phyloP scores from a whole-genome alignment of 1,140 invertebrate species.

The Zaprionus lachaisei region DNA sequence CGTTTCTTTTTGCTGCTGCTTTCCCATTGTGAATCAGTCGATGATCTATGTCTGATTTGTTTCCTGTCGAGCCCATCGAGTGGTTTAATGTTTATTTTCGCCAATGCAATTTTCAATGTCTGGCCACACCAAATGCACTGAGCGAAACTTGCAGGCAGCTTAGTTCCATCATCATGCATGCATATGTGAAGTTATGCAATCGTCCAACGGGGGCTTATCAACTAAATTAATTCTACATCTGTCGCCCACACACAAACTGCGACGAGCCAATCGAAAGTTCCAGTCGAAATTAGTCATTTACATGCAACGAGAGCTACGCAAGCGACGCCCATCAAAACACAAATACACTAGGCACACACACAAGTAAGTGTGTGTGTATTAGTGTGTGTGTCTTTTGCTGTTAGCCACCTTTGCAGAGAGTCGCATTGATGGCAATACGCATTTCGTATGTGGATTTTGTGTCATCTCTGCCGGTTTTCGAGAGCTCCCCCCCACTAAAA shows the following conservation, averaged over 20 bases:
- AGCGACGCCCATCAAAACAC: conserved; percentile 50
- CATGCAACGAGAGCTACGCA: conserved; percentile 65
- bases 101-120: conserved; percentile 60
- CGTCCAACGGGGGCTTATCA: conserved; percentile 65
- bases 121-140: conserved; percentile 41
- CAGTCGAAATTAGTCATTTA: conserved; percentile 78
- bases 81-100: conserved; percentile 51
- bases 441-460: conserved; percentile 59
- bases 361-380: not conserved
- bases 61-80: conserved; percentile 82
- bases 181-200: conserved; percentile 59
- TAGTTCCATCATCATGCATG: not conserved
- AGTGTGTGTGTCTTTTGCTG: not conserved
- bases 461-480: conserved; percentile 80
- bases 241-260: conserved; percentile 33
- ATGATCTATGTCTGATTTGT: conserved; percentile 81
- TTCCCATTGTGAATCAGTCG: conserved; percentile 40
- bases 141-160: conserved; percentile 24
- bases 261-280: conserved; percentile 68
- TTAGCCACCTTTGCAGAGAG: conserved; percentile 53
- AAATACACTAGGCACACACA: not conserved
- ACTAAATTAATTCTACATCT: conserved; percentile 80
- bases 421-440: conserved; percentile 2
- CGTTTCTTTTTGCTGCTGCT: conserved; percentile 17
- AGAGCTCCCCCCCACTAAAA: not conserved